Conservation (phyloP, 1,140 invertebrate species). For the Drosophila rufa region DNA sequence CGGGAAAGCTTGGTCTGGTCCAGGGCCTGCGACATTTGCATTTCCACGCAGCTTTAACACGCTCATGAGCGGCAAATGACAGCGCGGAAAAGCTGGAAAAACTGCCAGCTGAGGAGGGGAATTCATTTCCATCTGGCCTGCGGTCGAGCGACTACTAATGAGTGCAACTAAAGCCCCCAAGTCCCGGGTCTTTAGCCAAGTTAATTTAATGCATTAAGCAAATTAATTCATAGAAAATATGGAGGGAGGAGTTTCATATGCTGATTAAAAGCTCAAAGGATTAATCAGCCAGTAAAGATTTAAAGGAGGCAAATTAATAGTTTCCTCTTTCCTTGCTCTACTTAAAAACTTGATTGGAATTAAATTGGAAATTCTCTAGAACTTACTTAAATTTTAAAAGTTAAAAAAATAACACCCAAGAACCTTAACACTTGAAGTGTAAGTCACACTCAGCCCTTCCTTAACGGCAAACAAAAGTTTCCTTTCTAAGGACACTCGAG, state of each 20-base stretch:
- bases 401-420: too few relatives aligned
- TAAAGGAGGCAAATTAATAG: too few relatives aligned
- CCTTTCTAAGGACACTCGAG: slow-evolving; percentile 35
- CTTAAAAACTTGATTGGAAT: too few relatives aligned
- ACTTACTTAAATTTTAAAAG: too few relatives aligned
- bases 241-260: not conserved
- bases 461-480: slow-evolving; percentile 17
- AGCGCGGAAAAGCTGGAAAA: slow-evolving; percentile 9
- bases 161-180: slow-evolving; percentile 20
- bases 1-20: slow-evolving; percentile 21
- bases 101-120: not conserved
- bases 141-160: slow-evolving; percentile 48
- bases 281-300: not conserved
- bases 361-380: not conserved
- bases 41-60: slow-evolving; percentile 70
- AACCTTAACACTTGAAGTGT: not conserved
- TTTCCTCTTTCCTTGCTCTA: not conserved
- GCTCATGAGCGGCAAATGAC: slow-evolving; percentile 68
- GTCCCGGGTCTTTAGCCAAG: slow-evolving; percentile 8
- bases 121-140: slow-evolving; percentile 38
- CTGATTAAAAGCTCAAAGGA: slow-evolving; percentile 2
- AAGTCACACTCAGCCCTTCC: slow-evolving; percentile 6
- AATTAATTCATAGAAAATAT: slow-evolving; percentile 26
- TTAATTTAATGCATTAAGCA: slow-evolving; percentile 28
- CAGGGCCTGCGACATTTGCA: slow-evolving; percentile 57